phyloP scores from a whole-genome alignment of 2,113 vertebrate species.

The Semnopithecus entellus region DNA sequence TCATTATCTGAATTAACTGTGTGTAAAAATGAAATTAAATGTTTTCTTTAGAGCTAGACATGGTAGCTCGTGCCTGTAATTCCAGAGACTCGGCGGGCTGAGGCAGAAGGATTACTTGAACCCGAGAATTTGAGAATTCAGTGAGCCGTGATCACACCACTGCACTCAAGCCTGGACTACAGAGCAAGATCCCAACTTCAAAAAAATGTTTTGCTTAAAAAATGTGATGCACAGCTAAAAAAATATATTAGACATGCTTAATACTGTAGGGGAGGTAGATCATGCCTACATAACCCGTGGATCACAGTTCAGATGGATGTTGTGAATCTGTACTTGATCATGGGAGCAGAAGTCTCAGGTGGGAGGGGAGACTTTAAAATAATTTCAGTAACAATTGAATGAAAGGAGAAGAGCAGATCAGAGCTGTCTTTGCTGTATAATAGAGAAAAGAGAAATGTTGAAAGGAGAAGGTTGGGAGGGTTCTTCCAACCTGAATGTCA shows the following conservation, averaged over 20 bases:
- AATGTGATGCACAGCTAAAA: not conserved
- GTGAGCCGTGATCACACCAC: not conserved
- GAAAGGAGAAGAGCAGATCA: not conserved
- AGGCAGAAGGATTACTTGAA: not conserved
- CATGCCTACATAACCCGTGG: not conserved
- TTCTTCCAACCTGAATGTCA: not conserved
- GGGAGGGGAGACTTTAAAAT: not conserved
- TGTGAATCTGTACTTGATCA: not conserved
- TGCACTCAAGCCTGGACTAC: not conserved
- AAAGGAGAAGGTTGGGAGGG: not conserved
- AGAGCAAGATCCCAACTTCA: no score
- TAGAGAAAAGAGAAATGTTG: not conserved
- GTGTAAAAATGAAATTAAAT: not conserved
- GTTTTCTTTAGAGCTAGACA: not conserved
- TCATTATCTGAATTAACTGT: not conserved
- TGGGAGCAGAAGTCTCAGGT: not conserved
- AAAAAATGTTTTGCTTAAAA: not conserved
- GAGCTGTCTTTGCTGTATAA: not conserved
- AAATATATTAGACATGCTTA: not conserved
- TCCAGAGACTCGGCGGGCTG: not conserved
- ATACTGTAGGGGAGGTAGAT: not conserved
- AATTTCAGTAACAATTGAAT: conserved; percentile 6
- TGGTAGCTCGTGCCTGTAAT: not conserved
- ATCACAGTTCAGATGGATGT: not conserved
- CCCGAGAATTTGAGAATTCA: not conserved